Evolutionary conservation across 2,797 vertebrate genomes (phyloP).

Genomic region (Orientallactaga sibirica): DNA sequence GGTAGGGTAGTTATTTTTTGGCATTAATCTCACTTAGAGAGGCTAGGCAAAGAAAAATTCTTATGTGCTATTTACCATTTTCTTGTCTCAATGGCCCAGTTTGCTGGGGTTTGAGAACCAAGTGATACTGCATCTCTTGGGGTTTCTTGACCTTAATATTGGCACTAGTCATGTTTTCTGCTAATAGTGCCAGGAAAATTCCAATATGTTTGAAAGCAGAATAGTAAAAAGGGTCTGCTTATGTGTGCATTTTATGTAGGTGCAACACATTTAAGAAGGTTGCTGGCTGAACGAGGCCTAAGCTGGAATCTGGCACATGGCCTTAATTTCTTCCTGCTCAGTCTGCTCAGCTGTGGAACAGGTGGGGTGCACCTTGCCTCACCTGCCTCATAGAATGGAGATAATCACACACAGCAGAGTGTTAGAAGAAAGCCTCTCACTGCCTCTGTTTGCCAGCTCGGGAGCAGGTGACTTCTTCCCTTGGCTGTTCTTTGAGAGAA

Average conservation of each 20-base stretch:
- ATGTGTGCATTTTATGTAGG: too few relatives aligned
- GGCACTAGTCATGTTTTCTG: slow-evolving; percentile 37
- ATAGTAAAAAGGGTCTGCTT: background rate
- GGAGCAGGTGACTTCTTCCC: slow-evolving; percentile 30
- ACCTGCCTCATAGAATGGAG: background rate
- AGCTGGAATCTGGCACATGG: background rate
- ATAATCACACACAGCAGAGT: background rate
- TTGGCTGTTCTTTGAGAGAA: slow-evolving; percentile 18
- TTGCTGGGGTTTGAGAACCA: slow-evolving; percentile 41
- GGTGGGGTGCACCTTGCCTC: background rate
- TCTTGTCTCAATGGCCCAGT: slow-evolving; percentile 44
- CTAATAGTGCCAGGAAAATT: background rate
- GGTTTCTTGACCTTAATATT: slow-evolving; percentile 45
- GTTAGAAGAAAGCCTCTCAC: background rate
- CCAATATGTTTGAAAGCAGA: slow-evolving; percentile 28
- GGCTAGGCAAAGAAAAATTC: slow-evolving; percentile 1
- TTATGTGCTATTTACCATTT: background rate
- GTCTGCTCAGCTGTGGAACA: background rate
- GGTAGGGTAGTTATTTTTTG: slow-evolving; percentile 28
- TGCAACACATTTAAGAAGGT: background rate
- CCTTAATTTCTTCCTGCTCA: background rate
- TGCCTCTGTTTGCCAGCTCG: slow-evolving; percentile 5
- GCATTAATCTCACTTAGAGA: slow-evolving; percentile 59
- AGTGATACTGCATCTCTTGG: slow-evolving; percentile 1
- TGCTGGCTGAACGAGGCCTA: background rate